Evolutionary conservation across 2,113 vertebrate species (phyloP).

Genomic region (Saccopteryx leptura): DNA sequence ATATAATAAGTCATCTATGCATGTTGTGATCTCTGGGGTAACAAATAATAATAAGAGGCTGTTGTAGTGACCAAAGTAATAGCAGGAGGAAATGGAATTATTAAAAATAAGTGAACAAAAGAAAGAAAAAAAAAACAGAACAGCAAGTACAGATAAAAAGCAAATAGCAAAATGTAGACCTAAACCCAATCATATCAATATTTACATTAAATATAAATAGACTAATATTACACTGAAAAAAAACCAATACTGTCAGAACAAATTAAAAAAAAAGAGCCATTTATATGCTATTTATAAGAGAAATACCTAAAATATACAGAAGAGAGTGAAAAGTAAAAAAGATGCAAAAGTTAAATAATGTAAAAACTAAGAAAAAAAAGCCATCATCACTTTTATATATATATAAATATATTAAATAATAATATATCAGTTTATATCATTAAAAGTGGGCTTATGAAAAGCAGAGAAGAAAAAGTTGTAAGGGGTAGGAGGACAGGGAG

Average conservation of each 20-base stretch:
- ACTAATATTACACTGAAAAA: conserved; percentile 15
- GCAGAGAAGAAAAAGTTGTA: not conserved
- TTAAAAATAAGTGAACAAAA: not conserved
- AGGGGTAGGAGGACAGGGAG: not conserved
- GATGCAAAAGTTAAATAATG: not conserved
- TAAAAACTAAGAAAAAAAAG: not conserved
- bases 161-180: not conserved
- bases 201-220: not conserved
- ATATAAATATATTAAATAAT: no score
- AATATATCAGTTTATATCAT: not conserved
- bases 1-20: not conserved
- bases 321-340: not conserved
- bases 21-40: not conserved
- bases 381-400: not conserved
- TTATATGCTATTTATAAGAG: not conserved
- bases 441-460: not conserved
- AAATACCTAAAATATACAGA: not conserved
- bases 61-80: not conserved
- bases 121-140: not conserved
- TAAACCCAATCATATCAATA: no score
- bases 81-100: not conserved
- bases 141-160: not conserved
- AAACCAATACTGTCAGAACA: not conserved
- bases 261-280: not conserved
- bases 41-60: not conserved